Percentiles rank a stretch among this genome's conserved stretches.
Evolutionary conservation across 2,888 invertebrate species (phyloP).

Genomic region (Ryuthela nishihirai): DNA sequence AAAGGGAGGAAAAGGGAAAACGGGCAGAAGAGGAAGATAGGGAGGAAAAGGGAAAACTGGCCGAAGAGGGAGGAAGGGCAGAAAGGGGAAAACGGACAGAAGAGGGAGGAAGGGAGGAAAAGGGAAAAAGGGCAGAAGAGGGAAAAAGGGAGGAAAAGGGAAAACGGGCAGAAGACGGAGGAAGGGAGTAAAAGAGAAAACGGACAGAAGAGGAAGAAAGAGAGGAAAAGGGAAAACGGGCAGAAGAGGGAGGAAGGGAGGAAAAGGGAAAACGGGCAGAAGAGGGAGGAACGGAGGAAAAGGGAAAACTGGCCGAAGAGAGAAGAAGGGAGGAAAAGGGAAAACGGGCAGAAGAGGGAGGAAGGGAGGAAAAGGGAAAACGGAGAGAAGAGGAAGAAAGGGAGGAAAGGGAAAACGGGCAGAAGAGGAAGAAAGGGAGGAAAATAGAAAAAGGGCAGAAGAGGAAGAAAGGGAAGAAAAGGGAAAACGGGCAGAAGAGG

Average conservation of each 20-base stretch:
- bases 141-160: neutral
- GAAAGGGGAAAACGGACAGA: neutral
- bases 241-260: neutral
- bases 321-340: neutral
- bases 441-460: neutral
- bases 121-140: neutral
- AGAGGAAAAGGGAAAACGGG: neutral
- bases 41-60: neutral
- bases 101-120: neutral
- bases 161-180: neutral
- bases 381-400: neutral
- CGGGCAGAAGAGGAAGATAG: neutral
- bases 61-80: neutral
- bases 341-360: neutral
- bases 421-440: neutral
- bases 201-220: neutral
- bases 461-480: neutral
- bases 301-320: neutral
- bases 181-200: neutral
- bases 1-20: neutral
- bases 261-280: neutral
- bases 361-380: neutral
- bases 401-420: neutral
- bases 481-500: neutral
- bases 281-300: neutral